phyloP scores from a whole-genome alignment of 1,140 invertebrate species.

The Musca domestica region DNA sequence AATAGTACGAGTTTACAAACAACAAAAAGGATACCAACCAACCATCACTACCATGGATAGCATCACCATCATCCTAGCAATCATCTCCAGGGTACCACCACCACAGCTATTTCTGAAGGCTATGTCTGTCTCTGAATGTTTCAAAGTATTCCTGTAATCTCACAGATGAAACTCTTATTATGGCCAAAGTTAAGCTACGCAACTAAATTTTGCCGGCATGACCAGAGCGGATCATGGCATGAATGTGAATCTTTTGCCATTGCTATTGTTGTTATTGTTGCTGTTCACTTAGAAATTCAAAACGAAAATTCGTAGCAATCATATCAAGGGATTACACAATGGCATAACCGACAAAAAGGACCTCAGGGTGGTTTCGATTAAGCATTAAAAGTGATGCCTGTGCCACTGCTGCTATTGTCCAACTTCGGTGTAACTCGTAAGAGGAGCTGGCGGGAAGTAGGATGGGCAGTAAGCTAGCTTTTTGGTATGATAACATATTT shows the following conservation, averaged over 20 bases:
- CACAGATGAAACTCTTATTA: conserved; percentile 15
- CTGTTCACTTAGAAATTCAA: not conserved
- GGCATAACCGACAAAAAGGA: conserved; percentile 10
- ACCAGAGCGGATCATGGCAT: not conserved
- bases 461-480: too few relatives aligned
- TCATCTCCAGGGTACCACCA: conserved; percentile 34
- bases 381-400: not conserved
- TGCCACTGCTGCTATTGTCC: not conserved
- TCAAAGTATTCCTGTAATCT: too few relatives aligned
- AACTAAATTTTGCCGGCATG: not conserved
- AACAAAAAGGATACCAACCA: conserved; percentile 24
- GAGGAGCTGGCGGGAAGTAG: too few relatives aligned
- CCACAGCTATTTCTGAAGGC: too few relatives aligned
- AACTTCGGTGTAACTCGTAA: not conserved
- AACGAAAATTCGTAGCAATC: not conserved
- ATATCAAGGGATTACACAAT: conserved; percentile 21
- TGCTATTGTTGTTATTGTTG: not conserved
- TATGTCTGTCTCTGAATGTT: too few relatives aligned
- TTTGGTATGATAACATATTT: conserved; percentile 3
- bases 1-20: conserved; percentile 32
- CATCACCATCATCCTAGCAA: conserved; percentile 19
- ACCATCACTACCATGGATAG: conserved; percentile 31
- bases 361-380: conserved; percentile 12
- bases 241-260: not conserved
- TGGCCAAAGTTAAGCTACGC: conserved; percentile 6